A percentile compares a stretch with the other conserved stretches of the same genome.
Evolutionary conservation across 2,113 vertebrate species (phyloP).

Genomic region (Marmota flaviventris): DNA sequence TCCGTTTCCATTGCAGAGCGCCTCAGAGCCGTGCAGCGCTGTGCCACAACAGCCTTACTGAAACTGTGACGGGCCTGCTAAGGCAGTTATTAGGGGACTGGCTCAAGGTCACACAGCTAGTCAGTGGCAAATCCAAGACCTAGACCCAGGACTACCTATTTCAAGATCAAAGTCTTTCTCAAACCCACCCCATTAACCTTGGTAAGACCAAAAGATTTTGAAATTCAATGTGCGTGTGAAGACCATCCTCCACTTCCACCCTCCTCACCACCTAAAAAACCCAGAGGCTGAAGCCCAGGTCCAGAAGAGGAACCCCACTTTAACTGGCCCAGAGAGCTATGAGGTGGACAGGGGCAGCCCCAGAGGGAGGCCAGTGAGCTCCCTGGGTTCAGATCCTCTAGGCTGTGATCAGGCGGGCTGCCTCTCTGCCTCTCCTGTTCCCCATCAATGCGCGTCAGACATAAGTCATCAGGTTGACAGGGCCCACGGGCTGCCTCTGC

Average conservation of each 20-base stretch:
- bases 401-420: background rate
- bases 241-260: background rate
- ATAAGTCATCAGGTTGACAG: background rate
- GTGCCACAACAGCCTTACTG: background rate
- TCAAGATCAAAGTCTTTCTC: conserved; percentile 75
- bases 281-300: background rate
- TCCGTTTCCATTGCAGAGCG: background rate
- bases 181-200: background rate
- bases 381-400: fast-evolving
- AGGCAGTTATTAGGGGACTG: background rate
- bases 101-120: conserved; percentile 66
- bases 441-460: background rate
- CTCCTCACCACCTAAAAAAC: background rate
- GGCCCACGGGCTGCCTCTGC: background rate
- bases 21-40: fast-evolving
- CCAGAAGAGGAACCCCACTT: background rate
- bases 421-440: background rate
- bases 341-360: background rate
- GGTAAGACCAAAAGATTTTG: background rate
- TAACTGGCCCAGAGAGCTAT: no score
- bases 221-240: background rate
- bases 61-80: background rate
- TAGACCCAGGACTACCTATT: conserved; percentile 10
- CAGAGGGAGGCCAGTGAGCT: no score
- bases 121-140: conserved; percentile 69